Percentiles rank a stretch among this genome's conserved stretches.
These are phyloP conservation scores for Trachymyrmex cornetzi DNA, from an alignment of 1,140 invertebrate species.

Conservation along the genomic window DNA sequence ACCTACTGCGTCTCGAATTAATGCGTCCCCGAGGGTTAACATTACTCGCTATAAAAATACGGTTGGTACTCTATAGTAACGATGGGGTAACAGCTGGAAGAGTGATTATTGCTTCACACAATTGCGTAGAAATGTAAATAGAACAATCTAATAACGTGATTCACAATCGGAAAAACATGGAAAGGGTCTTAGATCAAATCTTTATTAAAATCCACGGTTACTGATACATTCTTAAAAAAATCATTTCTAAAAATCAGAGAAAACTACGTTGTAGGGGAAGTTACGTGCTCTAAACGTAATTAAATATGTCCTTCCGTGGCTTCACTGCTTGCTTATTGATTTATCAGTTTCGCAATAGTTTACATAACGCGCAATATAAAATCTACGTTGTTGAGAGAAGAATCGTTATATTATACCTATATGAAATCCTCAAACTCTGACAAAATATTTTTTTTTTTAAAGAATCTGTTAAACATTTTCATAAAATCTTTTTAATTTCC, in stretches of 20 bases:
- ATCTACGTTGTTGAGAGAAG: not conserved
- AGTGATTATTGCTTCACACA: not conserved
- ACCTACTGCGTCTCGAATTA: constrained; percentile 3
- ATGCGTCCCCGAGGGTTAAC: not conserved
- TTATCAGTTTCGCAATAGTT: constrained; percentile 12
- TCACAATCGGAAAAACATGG: too few relatives aligned
- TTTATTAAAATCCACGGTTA: not conserved
- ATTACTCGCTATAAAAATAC: constrained; percentile 44
- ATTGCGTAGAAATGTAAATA: not conserved
- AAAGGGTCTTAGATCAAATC: not conserved
- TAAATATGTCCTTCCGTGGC: constrained; percentile 21
- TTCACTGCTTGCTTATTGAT: constrained; percentile 14
- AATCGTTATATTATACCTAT: not conserved
- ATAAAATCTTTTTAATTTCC: not conserved
- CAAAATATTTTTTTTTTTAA: not conserved
- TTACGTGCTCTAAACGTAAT: not conserved
- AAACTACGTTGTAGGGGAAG: not conserved
- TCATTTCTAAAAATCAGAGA: not conserved
- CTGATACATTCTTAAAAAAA: not conserved
- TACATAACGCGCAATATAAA: constrained; percentile 17
- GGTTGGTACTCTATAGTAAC: not conserved
- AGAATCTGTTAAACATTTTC: not conserved
- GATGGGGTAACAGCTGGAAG: not conserved
- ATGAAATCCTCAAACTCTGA: not conserved
- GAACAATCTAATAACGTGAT: not conserved